Evolutionary conservation across 2,113 vertebrate genomes (phyloP).

Genomic region (Chaetodon auriga): DNA sequence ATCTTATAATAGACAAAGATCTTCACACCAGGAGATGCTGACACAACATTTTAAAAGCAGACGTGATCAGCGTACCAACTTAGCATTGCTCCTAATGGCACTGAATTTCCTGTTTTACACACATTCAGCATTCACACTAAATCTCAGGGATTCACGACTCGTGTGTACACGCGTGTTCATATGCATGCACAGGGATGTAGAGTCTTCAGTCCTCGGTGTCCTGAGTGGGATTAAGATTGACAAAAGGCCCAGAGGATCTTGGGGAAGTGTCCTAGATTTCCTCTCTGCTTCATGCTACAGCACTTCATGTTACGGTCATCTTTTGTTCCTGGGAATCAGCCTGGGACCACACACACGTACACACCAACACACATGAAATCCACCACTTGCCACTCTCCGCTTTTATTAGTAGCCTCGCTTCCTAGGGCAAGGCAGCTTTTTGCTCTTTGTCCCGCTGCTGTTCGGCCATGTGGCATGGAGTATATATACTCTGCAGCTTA

Average conservation of each 20-base stretch:
- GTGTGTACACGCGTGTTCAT: not conserved
- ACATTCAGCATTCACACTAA: not conserved
- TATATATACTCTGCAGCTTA: not conserved
- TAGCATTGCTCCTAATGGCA: not conserved
- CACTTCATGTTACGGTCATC: slow-evolving; percentile 40
- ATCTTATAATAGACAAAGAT: not conserved
- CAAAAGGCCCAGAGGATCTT: slow-evolving; percentile 71
- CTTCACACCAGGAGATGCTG: not conserved
- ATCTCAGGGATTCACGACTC: not conserved
- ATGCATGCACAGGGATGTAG: slow-evolving; percentile 9
- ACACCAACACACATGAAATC: slow-evolving; percentile 21
- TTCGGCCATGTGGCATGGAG: not conserved
- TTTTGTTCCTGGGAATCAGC: slow-evolving; percentile 62
- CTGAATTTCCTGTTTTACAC: not conserved
- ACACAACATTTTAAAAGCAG: not conserved
- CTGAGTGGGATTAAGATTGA: slow-evolving; percentile 75
- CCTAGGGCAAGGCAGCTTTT: slow-evolving; percentile 8
- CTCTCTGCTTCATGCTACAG: slow-evolving; percentile 37
- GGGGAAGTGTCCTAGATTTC: slow-evolving; percentile 78
- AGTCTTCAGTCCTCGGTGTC: slow-evolving; percentile 8
- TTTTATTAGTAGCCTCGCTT: slow-evolving; percentile 32
- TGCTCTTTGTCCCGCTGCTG: slow-evolving; percentile 10
- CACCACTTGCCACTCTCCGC: slow-evolving; percentile 19
- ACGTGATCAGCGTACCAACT: not conserved
- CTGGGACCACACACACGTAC: slow-evolving; percentile 43